Conservation (phyloP, 2,888 invertebrate species). For the Anodontia alba region DNA sequence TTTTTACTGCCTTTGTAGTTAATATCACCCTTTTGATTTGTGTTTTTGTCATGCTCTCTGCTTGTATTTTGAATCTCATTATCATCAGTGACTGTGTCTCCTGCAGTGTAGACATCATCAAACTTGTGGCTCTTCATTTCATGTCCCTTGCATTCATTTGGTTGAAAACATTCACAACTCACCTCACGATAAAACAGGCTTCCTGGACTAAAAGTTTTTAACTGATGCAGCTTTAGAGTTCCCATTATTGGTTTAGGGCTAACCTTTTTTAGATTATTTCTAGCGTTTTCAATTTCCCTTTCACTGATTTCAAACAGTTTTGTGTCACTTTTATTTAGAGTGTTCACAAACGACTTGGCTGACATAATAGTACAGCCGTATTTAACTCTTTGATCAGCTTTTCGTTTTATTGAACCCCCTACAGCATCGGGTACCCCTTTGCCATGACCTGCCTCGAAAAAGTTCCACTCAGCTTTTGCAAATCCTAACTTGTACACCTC, state of each 20-base stretch:
- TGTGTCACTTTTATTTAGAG: background rate
- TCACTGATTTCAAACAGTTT: background rate
- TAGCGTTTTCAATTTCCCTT: background rate
- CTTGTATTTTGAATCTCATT: no score
- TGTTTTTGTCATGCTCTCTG: no score
- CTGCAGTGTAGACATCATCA: background rate
- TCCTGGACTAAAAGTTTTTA: conserved; percentile 20
- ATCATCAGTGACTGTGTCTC: background rate
- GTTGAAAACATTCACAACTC: conserved; percentile 48
- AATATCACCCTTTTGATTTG: no score
- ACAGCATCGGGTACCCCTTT: conserved; percentile 82
- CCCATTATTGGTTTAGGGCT: conserved; percentile 35
- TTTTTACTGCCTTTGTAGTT: background rate
- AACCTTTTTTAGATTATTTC: conserved; percentile 13
- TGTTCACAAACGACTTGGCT: conserved; percentile 4
- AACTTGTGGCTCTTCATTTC: background rate
- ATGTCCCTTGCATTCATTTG: conserved; percentile 22
- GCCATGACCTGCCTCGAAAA: conserved; percentile 80
- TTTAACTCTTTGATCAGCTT: conserved; percentile 57
- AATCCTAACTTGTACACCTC: conserved; percentile 44
- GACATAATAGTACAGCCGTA: conserved; percentile 47
- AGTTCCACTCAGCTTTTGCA: conserved; percentile 75
- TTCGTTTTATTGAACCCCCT: conserved; percentile 77
- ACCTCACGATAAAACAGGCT: conserved; percentile 37
- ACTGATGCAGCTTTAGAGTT: conserved; percentile 56